These are phyloP conservation scores for Tragelaphus eurycerus DNA, from an alignment of 2,797 vertebrate genomes.

Conservation along the genomic window DNA sequence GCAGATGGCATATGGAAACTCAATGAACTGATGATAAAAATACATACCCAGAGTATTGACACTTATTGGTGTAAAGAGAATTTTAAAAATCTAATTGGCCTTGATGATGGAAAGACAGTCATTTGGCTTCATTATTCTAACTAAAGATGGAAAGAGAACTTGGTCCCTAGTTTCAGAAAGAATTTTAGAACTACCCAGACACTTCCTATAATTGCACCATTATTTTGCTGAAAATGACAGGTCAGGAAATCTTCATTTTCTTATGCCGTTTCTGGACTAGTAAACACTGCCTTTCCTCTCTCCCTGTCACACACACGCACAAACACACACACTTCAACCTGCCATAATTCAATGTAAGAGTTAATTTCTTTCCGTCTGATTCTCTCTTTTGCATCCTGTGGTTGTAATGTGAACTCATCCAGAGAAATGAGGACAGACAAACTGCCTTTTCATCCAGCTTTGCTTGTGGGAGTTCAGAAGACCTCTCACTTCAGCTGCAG, in stretches of 20 bases:
- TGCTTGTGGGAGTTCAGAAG: background rate
- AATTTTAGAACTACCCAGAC: slow-evolving; percentile 55
- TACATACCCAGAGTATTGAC: slow-evolving; percentile 56
- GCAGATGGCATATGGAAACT: slow-evolving; percentile 58
- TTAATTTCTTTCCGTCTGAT: background rate
- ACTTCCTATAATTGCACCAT: slow-evolving; percentile 38
- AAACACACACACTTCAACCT: background rate
- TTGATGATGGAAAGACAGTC: slow-evolving; percentile 45
- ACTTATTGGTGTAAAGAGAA: slow-evolving; percentile 65
- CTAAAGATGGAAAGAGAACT: slow-evolving; percentile 18
- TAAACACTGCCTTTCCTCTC: background rate
- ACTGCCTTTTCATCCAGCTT: background rate
- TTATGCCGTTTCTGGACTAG: background rate
- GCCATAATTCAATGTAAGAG: background rate
- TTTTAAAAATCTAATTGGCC: slow-evolving; percentile 64
- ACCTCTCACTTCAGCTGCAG: background rate
- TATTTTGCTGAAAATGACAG: slow-evolving; percentile 52
- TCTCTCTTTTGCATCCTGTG: background rate
- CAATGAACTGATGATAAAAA: slow-evolving; percentile 65
- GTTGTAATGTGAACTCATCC: background rate
- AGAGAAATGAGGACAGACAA: slow-evolving; percentile 24
- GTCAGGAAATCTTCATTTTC: slow-evolving; percentile 55
- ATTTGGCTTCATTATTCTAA: slow-evolving; percentile 48
- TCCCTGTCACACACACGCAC: background rate
- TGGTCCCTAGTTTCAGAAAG: slow-evolving; percentile 18